phyloP scores from a whole-genome alignment of 1,140 invertebrate genomes.

The Nymphalis io region DNA sequence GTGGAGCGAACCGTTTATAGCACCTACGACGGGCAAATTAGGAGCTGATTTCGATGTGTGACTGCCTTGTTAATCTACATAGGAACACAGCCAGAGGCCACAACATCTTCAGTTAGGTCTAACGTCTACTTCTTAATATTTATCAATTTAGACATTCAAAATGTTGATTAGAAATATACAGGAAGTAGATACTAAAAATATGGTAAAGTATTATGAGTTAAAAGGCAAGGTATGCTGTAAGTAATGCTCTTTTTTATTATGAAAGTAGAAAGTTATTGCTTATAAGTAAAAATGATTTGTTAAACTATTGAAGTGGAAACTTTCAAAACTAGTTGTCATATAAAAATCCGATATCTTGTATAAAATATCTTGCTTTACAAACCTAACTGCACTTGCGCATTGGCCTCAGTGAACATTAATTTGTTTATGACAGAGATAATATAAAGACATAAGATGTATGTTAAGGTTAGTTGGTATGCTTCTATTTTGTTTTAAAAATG shows the following conservation, averaged over 20 bases:
- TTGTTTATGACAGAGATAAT: neutral
- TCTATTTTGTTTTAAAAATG: constrained; percentile 21
- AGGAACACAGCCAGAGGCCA: constrained; percentile 1
- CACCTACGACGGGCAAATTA: constrained; percentile 86
- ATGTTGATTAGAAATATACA: constrained; percentile 12
- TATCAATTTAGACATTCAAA: constrained; percentile 10
- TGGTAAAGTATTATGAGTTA: constrained; percentile 5
- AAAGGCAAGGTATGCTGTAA: neutral
- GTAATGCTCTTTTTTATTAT: constrained; percentile 7
- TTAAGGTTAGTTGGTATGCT: constrained; percentile 20
- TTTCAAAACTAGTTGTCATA: neutral
- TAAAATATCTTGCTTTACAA: constrained; percentile 1
- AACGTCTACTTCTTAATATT: constrained; percentile 21
- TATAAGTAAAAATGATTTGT: neutral
- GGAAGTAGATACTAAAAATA: constrained; percentile 6
- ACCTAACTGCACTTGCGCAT: neutral
- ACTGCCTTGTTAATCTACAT: constrained; percentile 24
- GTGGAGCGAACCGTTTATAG: constrained; percentile 98
- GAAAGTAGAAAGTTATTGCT: constrained; percentile 1
- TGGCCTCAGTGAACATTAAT: constrained; percentile 4
- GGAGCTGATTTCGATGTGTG: constrained; percentile 79
- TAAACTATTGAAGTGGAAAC: neutral
- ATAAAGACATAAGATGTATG: constrained; percentile 14
- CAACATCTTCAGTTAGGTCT: constrained; percentile 23
- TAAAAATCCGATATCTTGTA: neutral